Percentiles rank a stretch among this genome's conserved stretches.
Evolutionary conservation across 2,113 vertebrate genomes (phyloP).

Genomic region (Mionectes macconnelli): DNA sequence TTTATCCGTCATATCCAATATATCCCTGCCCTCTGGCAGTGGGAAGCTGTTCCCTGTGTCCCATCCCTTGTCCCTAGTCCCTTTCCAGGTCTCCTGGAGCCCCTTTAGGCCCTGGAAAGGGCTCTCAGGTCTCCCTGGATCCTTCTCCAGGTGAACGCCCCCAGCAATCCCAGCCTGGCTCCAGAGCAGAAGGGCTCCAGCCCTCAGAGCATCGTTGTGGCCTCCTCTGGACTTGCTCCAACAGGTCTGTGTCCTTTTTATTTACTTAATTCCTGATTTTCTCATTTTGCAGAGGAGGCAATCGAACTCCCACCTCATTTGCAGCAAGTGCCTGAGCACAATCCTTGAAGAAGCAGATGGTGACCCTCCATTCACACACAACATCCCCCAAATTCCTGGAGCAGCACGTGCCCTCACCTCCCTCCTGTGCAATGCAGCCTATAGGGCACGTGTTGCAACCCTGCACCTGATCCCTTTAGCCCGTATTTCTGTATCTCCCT

Average conservation of each 20-base stretch:
- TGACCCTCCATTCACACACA: not conserved
- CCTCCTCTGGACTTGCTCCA: not conserved
- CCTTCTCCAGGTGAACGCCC: not conserved
- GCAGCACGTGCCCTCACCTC: not conserved
- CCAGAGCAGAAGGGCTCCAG: not conserved
- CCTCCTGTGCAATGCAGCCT: not conserved
- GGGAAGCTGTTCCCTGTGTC: not conserved
- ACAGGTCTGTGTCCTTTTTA: not conserved
- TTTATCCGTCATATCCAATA: not conserved
- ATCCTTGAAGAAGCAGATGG: not conserved
- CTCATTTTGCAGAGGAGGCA: not conserved
- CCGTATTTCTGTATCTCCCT: fast-evolving
- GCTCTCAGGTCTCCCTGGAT: not conserved
- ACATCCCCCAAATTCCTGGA: not conserved
- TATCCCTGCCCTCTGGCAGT: not conserved
- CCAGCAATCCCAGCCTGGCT: not conserved
- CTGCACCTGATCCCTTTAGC: not conserved
- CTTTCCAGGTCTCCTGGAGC: not conserved
- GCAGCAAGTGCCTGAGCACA: not conserved
- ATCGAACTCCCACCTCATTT: not conserved
- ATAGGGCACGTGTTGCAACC: fast-evolving
- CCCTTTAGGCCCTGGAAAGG: not conserved
- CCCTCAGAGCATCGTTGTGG: not conserved
- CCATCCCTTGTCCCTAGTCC: not conserved
- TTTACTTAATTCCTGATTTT: not conserved